phyloP scores from a whole-genome alignment of 2,113 vertebrate genomes.

The Vicugna pacos region DNA sequence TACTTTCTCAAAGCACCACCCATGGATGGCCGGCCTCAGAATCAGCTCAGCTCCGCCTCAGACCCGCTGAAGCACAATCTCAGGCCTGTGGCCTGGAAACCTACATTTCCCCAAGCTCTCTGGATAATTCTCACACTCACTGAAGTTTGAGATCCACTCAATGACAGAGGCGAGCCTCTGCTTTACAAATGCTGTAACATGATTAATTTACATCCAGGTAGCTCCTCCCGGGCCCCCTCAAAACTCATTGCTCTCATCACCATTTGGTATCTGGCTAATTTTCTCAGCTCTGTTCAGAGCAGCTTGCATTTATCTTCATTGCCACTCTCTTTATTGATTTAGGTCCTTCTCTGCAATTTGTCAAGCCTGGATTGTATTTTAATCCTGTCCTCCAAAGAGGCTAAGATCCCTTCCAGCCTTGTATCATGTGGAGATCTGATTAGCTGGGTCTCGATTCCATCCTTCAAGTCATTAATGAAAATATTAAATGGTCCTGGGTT shows the following conservation, averaged over 20 bases:
- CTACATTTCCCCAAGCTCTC: neutral
- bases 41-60: neutral
- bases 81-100: neutral
- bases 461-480: slow-evolving; percentile 80
- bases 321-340: slow-evolving; percentile 76
- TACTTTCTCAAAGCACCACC: neutral
- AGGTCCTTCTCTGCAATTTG: slow-evolving; percentile 71
- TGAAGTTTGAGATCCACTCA: neutral
- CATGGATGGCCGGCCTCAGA: rapidly evolving
- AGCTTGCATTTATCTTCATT: slow-evolving; percentile 80
- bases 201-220: slow-evolving; percentile 37
- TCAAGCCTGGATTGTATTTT: slow-evolving; percentile 81
- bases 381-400: slow-evolving; percentile 77
- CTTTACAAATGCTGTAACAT: neutral
- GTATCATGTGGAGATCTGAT: slow-evolving; percentile 70
- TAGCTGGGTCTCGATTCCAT: slow-evolving; percentile 73
- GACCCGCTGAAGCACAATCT: neutral
- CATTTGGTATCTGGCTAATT: slow-evolving; percentile 66
- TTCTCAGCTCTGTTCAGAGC: slow-evolving; percentile 37
- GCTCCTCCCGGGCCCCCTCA: neutral
- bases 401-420: slow-evolving; percentile 79
- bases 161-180: neutral
- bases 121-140: neutral
- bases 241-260: slow-evolving; percentile 55
- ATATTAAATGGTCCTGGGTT: slow-evolving; percentile 72